phyloP scores from a whole-genome alignment of 2,888 invertebrate genomes.

The Hirtodrosophila alboralis region DNA sequence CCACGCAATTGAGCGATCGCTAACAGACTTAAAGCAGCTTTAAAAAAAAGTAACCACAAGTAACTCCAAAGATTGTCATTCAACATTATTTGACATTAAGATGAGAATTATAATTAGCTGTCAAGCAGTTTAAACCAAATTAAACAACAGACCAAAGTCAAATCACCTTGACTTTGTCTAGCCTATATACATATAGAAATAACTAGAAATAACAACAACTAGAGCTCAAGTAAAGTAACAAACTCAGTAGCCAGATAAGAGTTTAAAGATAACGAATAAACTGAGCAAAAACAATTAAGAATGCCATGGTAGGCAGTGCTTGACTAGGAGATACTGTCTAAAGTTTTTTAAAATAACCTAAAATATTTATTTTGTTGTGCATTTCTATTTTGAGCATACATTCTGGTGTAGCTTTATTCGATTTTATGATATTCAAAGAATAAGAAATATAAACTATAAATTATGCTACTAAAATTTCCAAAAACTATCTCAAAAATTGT shows the following conservation, averaged over 20 bases:
- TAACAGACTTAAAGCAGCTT: constrained; percentile 52
- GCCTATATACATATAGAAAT: constrained; percentile 24
- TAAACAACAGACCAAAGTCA: constrained; percentile 30
- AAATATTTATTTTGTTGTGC: too few species aligned
- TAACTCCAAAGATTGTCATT: constrained; percentile 43
- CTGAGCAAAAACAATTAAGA: constrained; percentile 41
- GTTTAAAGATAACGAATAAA: constrained; percentile 55
- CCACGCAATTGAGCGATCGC: constrained; percentile 58
- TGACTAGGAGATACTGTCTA: neutral
- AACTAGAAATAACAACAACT: constrained; percentile 32
- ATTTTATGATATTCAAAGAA: too few species aligned
- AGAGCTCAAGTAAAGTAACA: constrained; percentile 41
- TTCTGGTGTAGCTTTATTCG: too few species aligned
- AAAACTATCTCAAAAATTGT: too few species aligned
- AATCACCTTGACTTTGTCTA: constrained; percentile 78
- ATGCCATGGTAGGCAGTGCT: constrained; percentile 18
- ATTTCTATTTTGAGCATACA: too few species aligned
- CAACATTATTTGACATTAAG: constrained; percentile 65
- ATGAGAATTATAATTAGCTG: constrained; percentile 68
- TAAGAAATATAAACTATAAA: too few species aligned
- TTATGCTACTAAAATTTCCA: too few species aligned
- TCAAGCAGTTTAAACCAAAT: constrained; percentile 45
- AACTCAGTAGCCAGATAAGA: constrained; percentile 64
- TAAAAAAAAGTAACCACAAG: constrained; percentile 20
- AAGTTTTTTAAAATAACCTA: too few species aligned